phyloP scores from a whole-genome alignment of 1,140 invertebrate species.

The Agrypnia vestita region DNA sequence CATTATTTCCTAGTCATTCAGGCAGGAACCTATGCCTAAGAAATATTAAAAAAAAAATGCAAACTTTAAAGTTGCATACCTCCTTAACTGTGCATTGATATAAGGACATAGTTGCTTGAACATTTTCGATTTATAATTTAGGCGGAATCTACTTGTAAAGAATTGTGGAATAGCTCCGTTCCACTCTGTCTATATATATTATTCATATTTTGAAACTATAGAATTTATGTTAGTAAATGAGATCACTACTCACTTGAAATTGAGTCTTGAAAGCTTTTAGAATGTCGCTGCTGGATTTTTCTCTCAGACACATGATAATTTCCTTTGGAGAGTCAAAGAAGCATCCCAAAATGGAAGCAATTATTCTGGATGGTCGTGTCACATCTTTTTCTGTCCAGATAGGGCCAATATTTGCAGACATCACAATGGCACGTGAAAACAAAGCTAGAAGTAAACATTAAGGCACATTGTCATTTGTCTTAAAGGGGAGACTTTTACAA shows the following conservation, averaged over 20 bases:
- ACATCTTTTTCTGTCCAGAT: slow-evolving; percentile 75
- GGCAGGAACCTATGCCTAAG: no score
- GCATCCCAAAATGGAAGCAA: slow-evolving; percentile 74
- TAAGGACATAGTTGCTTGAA: no score
- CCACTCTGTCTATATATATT: no score
- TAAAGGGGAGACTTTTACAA: neutral
- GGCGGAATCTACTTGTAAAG: no score
- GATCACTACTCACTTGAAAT: slow-evolving; percentile 69
- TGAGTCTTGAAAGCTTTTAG: slow-evolving; percentile 75
- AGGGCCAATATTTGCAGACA: slow-evolving; percentile 80
- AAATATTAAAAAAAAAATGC: no score
- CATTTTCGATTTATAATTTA: no score
- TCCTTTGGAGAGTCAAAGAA: slow-evolving; percentile 63
- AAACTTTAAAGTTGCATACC: no score
- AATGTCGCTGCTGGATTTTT: slow-evolving; percentile 73
- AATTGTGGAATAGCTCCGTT: no score
- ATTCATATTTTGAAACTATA: no score
- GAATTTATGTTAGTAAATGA: no score
- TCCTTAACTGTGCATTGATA: no score
- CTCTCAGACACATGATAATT: slow-evolving; percentile 77
- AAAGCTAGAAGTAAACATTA: slow-evolving; percentile 67
- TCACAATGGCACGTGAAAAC: slow-evolving; percentile 80
- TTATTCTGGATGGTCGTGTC: slow-evolving; percentile 74
- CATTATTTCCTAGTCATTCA: no score
- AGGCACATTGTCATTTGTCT: neutral